A percentile compares a stretch with the other conserved stretches of the same genome.
Evolutionary conservation across 2,113 vertebrate species (phyloP).

Genomic region (Brachirus orientalis): DNA sequence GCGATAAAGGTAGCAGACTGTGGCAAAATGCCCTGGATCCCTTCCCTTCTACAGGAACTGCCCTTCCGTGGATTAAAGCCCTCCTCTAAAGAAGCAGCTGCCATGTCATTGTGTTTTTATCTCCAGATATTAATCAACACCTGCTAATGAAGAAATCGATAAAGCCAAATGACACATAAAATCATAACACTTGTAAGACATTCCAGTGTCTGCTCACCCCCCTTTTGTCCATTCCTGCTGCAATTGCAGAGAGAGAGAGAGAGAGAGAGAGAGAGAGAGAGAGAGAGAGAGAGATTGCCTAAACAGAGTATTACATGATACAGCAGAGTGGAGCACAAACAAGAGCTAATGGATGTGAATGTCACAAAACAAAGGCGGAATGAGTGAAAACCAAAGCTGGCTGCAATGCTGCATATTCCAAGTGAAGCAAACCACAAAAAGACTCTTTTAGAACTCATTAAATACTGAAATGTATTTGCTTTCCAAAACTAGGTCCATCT

Average conservation of each 20-base stretch:
- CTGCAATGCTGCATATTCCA: constrained; percentile 19
- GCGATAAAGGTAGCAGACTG: constrained; percentile 49
- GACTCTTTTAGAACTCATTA: constrained; percentile 1
- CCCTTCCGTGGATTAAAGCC: constrained; percentile 63
- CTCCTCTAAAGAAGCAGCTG: constrained; percentile 55
- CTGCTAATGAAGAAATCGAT: constrained; percentile 43
- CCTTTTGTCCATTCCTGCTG: neutral
- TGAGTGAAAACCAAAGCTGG: constrained; percentile 45
- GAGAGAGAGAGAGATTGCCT: neutral
- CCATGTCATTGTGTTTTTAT: constrained; percentile 26
- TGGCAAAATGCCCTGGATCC: constrained; percentile 52
- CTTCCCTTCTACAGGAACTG: constrained; percentile 54
- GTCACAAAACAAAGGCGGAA: constrained; percentile 6
- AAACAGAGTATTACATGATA: constrained; percentile 7
- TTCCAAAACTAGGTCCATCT: neutral
- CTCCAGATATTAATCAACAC: constrained; percentile 36
- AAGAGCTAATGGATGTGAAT: constrained; percentile 37
- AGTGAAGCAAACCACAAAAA: constrained; percentile 14
- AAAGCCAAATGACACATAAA: constrained; percentile 21
- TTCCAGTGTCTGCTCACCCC: neutral
- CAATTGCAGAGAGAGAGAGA: neutral
- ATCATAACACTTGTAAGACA: constrained; percentile 2
- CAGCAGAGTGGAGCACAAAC: constrained; percentile 22
- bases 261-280: neutral
- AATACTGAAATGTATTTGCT: constrained; percentile 12